Conservation (phyloP, 2,113 vertebrate species). For the Nothobranchius kuhntae region DNA sequence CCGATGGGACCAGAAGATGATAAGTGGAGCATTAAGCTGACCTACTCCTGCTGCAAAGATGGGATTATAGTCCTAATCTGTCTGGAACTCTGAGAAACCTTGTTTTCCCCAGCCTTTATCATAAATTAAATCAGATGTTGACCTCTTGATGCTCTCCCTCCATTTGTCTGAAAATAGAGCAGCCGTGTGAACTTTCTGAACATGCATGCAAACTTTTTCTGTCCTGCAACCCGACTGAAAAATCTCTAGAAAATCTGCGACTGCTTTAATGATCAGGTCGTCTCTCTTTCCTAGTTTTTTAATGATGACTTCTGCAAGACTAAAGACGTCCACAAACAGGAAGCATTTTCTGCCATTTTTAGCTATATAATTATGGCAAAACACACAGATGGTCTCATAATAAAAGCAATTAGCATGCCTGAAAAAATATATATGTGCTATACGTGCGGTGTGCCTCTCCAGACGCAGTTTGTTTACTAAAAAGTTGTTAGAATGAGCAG, state of each 20-base stretch:
- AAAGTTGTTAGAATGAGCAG: neutral
- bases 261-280: neutral
- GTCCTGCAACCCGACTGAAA: neutral
- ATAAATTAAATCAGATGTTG: conserved; percentile 31
- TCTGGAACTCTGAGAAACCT: neutral
- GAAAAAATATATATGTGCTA: neutral
- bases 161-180: conserved; percentile 16
- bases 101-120: neutral
- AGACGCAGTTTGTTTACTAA: conserved; percentile 36
- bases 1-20: neutral
- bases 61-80: neutral
- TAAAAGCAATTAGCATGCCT: neutral
- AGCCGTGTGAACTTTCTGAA: neutral
- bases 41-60: neutral
- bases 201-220: neutral
- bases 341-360: neutral
- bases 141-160: neutral
- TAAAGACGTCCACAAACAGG: neutral
- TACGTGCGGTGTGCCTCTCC: neutral
- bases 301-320: neutral
- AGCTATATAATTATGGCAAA: neutral
- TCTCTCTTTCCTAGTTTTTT: neutral
- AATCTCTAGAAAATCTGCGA: neutral
- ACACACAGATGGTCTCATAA: neutral
- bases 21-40: neutral